phyloP scores from a whole-genome alignment of 1,140 invertebrate species.

The Mactra quadrangularis region DNA sequence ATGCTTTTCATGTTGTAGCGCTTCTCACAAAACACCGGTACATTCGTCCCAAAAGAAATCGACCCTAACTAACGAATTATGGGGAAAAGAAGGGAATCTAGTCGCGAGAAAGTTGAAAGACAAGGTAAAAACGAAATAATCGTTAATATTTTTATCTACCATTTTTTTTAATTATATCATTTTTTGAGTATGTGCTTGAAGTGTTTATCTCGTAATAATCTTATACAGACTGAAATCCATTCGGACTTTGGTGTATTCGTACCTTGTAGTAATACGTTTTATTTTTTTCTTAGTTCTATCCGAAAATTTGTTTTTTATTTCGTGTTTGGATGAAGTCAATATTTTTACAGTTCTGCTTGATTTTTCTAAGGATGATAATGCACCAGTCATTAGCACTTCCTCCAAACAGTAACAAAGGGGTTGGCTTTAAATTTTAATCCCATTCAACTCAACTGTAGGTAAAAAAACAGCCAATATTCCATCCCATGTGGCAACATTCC shows the following conservation, averaged over 20 bases:
- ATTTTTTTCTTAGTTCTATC: not conserved
- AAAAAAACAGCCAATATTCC: not conserved
- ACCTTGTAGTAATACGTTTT: not conserved
- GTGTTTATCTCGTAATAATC: no score
- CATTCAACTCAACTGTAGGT: not conserved
- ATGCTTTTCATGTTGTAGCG: no score
- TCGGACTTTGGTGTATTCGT: not conserved
- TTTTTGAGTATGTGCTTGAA: no score
- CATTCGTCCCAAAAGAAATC: no score
- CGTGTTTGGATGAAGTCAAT: not conserved
- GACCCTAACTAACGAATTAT: not conserved
- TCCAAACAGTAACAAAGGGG: not conserved
- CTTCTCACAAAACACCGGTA: no score
- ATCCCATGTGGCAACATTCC: no score
- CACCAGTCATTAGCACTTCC: not conserved
- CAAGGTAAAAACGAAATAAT: not conserved
- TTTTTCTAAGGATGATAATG: not conserved
- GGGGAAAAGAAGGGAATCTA: slow-evolving; percentile 24
- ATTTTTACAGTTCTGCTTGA: not conserved
- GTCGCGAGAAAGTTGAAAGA: not conserved
- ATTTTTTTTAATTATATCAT: no score
- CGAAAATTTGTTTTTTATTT: not conserved
- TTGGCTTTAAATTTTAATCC: not conserved
- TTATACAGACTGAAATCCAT: no score
- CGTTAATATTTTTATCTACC: no score